These are phyloP conservation scores for Gastrophysa polygoni DNA, from an alignment of 2,888 invertebrate species.

Conservation along the genomic window DNA sequence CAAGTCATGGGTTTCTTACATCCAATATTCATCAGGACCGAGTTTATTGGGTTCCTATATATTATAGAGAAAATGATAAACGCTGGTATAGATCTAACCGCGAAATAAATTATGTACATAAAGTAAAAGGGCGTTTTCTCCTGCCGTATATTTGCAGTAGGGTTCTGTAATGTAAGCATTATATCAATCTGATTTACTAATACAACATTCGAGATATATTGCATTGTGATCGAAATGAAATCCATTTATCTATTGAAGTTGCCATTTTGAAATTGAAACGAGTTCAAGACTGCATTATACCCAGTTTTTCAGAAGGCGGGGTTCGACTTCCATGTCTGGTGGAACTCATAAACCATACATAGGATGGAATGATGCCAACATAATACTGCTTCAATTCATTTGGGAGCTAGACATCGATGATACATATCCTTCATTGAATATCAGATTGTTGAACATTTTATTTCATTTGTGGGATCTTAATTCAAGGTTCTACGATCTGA, in stretches of 20 bases:
- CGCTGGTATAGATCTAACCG: conserved; percentile 3
- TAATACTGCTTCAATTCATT: conserved; percentile 44
- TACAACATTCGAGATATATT: conserved; percentile 45
- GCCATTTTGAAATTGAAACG: conserved; percentile 53
- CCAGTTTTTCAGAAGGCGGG: conserved; percentile 50
- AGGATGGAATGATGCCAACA: conserved; percentile 49
- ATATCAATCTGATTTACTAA: conserved; percentile 50
- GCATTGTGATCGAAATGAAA: conserved; percentile 43
- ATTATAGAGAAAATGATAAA: conserved; percentile 13
- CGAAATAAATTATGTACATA: conserved; percentile 13
- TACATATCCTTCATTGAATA: not conserved
- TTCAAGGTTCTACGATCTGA: no score
- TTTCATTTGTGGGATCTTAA: no score
- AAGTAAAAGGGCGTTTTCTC: conserved; percentile 33
- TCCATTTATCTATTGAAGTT: conserved; percentile 47
- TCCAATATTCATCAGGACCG: conserved; percentile 7
- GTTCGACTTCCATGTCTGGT: conserved; percentile 45
- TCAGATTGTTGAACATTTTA: not conserved
- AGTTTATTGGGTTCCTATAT: conserved; percentile 1
- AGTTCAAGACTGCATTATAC: conserved; percentile 49
- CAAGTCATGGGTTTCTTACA: not conserved
- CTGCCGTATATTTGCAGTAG: conserved; percentile 38
- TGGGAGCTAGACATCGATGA: conserved; percentile 32
- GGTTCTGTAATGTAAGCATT: conserved; percentile 50
- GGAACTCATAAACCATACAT: conserved; percentile 47